These are phyloP conservation scores for Nebria salina DNA, from an alignment of 2,888 invertebrate genomes.

Conservation along the genomic window DNA sequence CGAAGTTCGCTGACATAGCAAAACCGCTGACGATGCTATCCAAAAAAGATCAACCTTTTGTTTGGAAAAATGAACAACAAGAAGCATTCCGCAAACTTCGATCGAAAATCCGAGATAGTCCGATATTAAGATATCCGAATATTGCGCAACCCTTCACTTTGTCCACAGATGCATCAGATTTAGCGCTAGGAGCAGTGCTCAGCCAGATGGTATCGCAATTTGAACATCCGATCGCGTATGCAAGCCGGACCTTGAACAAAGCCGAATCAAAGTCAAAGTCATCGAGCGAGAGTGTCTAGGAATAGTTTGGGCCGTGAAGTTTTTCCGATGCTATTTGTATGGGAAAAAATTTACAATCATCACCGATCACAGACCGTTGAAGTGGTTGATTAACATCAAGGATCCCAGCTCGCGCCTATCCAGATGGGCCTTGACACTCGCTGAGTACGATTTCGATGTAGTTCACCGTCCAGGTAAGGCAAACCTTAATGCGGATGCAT, in stretches of 20 bases:
- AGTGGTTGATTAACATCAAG: conserved; percentile 48
- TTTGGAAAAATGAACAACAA: conserved; percentile 35
- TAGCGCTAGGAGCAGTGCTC: conserved; percentile 47
- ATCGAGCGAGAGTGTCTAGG: conserved; percentile 48
- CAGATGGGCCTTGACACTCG: conserved; percentile 17
- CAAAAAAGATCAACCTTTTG: conserved; percentile 36
- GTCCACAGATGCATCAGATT: conserved; percentile 46
- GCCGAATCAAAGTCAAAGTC: conserved; percentile 42
- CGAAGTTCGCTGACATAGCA: conserved; percentile 26
- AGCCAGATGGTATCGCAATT: conserved; percentile 33
- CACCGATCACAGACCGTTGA: conserved; percentile 48
- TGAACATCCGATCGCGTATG: conserved; percentile 48
- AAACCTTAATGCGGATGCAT: conserved; percentile 23
- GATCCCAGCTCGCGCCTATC: neutral
- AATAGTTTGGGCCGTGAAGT: conserved; percentile 44
- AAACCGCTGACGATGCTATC: conserved; percentile 34
- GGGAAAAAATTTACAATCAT: conserved; percentile 48
- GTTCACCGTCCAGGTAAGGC: conserved; percentile 17
- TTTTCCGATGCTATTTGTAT: conserved; percentile 48
- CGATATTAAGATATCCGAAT: conserved; percentile 42
- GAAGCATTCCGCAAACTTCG: conserved; percentile 28
- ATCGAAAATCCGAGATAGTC: conserved; percentile 13
- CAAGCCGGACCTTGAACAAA: conserved; percentile 43
- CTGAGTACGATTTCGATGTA: conserved; percentile 29
- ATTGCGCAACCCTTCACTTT: conserved; percentile 44